Conservation (phyloP, 1,140 invertebrate species). For the Rhopalosiphum padi region DNA sequence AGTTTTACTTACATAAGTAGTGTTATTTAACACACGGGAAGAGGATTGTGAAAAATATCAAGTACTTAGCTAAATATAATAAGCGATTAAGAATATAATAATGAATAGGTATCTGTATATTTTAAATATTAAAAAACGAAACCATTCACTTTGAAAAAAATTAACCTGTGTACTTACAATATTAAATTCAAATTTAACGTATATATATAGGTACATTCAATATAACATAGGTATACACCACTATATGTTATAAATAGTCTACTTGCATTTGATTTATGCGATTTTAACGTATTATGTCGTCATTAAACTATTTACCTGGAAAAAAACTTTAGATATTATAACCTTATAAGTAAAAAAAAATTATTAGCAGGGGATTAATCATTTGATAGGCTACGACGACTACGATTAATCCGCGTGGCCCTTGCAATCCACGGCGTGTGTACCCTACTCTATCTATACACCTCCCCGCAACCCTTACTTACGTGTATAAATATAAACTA, state of each 20-base stretch:
- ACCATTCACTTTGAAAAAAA: neutral
- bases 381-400: conserved; percentile 46
- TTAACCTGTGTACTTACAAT: neutral
- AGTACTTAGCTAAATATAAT: neutral
- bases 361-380: conserved; percentile 31
- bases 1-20: neutral
- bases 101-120: neutral
- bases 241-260: neutral
- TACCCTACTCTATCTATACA: neutral
- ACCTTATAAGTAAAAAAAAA: conserved; percentile 22
- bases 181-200: neutral
- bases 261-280: neutral
- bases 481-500: conserved; percentile 9
- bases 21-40: too few species aligned
- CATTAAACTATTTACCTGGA: neutral
- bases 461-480: neutral
- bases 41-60: neutral
- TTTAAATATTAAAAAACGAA: neutral
- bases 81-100: neutral
- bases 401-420: conserved; percentile 22
- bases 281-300: neutral
- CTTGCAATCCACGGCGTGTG: neutral
- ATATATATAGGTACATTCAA: neutral
- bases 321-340: conserved; percentile 2
- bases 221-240: neutral